Evolutionary conservation across 2,888 invertebrate genomes (phyloP), one percentile per base, ranked within the genome.

Genomic region (Toxonevra muliebris): DNA sequence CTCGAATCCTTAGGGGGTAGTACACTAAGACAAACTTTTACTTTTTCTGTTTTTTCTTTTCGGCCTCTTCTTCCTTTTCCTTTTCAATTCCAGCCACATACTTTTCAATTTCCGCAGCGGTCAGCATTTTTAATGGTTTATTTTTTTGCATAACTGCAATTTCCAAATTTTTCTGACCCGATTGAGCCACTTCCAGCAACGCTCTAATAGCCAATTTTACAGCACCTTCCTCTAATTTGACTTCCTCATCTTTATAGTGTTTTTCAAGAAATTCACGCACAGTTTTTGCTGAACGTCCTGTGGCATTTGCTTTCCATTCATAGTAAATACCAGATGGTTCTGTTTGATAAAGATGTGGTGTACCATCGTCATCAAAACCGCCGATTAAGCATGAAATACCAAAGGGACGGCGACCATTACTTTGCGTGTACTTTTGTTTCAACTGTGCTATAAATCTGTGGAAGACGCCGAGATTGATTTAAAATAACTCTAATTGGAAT

Each of bases 251-350:
- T 62, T 92, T 93, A 83, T 98, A 99, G 85, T 96, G 94, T 84
- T 99, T 99, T 86, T 99, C 99, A 76, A 99, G 89, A 85, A 97
- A 99, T 87, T 99, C 99, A 69, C 97, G 89, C 0, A 95, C 99
- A 42, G 98, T 96, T 86, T 99, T 99, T 2, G 98, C 98, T 76
- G 96, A 97, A 75, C 98, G 90, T 3, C 99, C 99, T 65, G 98
- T 99, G 11, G 98, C 98, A 88, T 98, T 99, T 1, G 99, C 98
- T 87, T 97, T 97, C 96, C 98, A 99, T 86, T 99, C 98, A 84
- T 98, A 98, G 85, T 97, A 99, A 77, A 98, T 97, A 70, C 98
- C 99, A 63, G 98, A 98, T 8, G 99, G 99, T 86, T 99, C 99
- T 43, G 99, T 99, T 88, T 99, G 98, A 87, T 97, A 99, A 58